Evolutionary conservation across 92 coral and sea anemone species (phyloP).

Genomic region (Bergia puertoricense): DNA sequence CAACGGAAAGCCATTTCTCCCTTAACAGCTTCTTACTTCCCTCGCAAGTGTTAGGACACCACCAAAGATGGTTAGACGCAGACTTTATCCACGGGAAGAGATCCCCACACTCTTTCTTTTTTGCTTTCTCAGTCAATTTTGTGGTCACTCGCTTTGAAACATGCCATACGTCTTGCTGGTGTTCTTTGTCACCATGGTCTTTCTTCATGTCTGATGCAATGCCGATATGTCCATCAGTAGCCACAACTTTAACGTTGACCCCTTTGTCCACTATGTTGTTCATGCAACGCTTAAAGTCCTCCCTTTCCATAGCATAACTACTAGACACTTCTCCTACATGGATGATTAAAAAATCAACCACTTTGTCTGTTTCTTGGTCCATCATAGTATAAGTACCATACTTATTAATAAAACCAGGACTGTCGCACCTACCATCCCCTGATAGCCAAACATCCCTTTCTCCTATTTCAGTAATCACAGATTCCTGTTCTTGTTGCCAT

Average conservation of each 20-base stretch:
- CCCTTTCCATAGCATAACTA: constrained; percentile 64
- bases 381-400: constrained; percentile 41
- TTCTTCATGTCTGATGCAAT: constrained; percentile 47
- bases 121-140: constrained; percentile 55
- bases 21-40: constrained; percentile 38
- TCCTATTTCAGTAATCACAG: constrained; percentile 34
- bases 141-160: constrained; percentile 52
- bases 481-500: constrained; percentile 43
- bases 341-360: constrained; percentile 34
- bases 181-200: constrained; percentile 29
- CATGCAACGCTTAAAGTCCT: constrained; percentile 50
- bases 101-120: constrained; percentile 52
- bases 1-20: constrained; percentile 29
- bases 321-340: constrained; percentile 60
- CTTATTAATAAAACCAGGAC: constrained; percentile 51
- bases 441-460: constrained; percentile 37
- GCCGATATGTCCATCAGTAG: constrained; percentile 49
- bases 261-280: constrained; percentile 33
- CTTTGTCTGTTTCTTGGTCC: constrained; percentile 28
- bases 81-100: constrained; percentile 57
- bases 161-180: constrained; percentile 63
- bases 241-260: constrained; percentile 26
- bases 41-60: constrained; percentile 53
- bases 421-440: constrained; percentile 54
- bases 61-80: constrained; percentile 56